Conservation (phyloP, 2,797 vertebrate genomes). For the Fringilla coelebs region DNA sequence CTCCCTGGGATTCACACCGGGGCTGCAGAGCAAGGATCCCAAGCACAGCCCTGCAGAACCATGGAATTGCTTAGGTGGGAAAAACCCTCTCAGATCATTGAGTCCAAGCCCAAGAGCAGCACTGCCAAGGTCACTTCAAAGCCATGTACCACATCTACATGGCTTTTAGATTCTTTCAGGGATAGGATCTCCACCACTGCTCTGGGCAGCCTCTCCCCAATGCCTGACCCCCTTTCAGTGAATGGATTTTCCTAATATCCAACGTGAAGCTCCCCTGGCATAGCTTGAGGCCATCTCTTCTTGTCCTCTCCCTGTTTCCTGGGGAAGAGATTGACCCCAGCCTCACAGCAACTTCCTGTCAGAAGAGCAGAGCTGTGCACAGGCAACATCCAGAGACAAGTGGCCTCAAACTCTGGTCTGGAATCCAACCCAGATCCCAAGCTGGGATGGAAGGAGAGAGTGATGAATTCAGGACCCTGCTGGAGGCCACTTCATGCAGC, state of each 20-base stretch:
- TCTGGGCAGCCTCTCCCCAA: neutral
- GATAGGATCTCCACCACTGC: neutral
- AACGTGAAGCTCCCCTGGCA: neutral
- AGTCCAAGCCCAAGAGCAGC: neutral
- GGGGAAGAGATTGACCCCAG: neutral
- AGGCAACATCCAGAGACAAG: neutral
- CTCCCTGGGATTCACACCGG: neutral
- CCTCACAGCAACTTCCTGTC: neutral
- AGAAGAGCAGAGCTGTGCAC: neutral
- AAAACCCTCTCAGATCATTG: neutral
- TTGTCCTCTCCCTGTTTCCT: neutral
- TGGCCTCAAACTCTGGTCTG: too few relatives aligned
- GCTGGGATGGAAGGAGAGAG: neutral
- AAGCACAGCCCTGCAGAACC: neutral
- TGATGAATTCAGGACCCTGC: neutral
- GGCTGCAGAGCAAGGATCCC: neutral
- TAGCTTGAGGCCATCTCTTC: neutral
- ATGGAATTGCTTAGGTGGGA: rapidly evolving
- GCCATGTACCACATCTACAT: rapidly evolving
- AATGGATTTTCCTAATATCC: neutral
- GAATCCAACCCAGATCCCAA: neutral
- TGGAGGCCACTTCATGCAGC: neutral
- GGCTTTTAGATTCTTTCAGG: neutral
- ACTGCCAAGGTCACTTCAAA: neutral
- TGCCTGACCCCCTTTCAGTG: neutral